phyloP scores from a whole-genome alignment of 1,140 invertebrate species.

The Leptopilina boulardi region DNA sequence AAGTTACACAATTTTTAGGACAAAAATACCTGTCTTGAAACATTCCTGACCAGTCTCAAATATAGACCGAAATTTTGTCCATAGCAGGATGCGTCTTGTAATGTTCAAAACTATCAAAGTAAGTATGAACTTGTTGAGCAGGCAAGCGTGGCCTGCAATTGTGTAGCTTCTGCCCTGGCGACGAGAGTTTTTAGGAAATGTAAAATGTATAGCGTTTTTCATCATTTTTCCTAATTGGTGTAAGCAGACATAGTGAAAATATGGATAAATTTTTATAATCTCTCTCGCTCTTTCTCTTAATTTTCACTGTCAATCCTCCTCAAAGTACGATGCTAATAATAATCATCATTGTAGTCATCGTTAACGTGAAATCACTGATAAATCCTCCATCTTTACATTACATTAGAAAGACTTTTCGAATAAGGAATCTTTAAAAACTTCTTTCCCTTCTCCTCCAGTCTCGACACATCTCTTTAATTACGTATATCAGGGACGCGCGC shows the following conservation, averaged over 20 bases:
- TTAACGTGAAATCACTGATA: slow-evolving; percentile 30
- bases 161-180: slow-evolving; percentile 16
- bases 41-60: neutral
- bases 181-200: slow-evolving; percentile 48
- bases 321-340: slow-evolving; percentile 33
- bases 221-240: slow-evolving; percentile 41
- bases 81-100: neutral
- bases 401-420: slow-evolving; percentile 45
- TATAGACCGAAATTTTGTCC: neutral
- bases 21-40: neutral
- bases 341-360: slow-evolving; percentile 31
- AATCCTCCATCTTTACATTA: slow-evolving; percentile 33
- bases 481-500: slow-evolving; percentile 54
- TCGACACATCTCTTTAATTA: slow-evolving; percentile 49
- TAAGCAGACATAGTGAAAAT: slow-evolving; percentile 50
- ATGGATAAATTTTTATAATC: slow-evolving; percentile 38
- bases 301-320: slow-evolving; percentile 5
- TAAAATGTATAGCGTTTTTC: slow-evolving; percentile 60
- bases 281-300: slow-evolving; percentile 35
- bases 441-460: slow-evolving; percentile 28
- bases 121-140: neutral
- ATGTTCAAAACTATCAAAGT: neutral
- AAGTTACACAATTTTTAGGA: slow-evolving; percentile 19
- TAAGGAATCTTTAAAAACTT: slow-evolving; percentile 34
- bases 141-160: slow-evolving; percentile 18